These are phyloP conservation scores for Nomada lathburiana DNA, from an alignment of 2,888 invertebrate genomes.

Conservation along the genomic window DNA sequence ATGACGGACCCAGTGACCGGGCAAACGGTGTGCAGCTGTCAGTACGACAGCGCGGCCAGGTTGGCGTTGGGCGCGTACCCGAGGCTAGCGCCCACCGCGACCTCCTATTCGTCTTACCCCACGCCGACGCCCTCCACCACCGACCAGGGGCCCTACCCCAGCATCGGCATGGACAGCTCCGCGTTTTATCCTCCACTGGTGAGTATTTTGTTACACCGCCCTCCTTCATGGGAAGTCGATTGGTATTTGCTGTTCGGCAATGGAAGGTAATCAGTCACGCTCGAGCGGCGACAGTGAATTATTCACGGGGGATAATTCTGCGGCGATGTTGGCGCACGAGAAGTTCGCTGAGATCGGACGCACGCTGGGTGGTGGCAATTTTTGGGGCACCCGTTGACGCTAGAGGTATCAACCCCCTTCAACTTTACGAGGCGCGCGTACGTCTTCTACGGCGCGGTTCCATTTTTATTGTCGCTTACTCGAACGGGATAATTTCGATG, in stretches of 20 bases:
- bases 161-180: constrained; percentile 96
- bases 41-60: constrained; percentile 94
- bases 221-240: neutral
- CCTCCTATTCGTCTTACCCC: constrained; percentile 92
- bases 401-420: too few species aligned
- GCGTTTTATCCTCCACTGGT: constrained; percentile 98
- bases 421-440: too few species aligned
- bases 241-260: neutral
- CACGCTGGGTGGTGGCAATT: too few species aligned
- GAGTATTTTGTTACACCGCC: constrained; percentile 85
- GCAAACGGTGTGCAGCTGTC: constrained; percentile 97
- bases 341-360: neutral
- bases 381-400: too few species aligned
- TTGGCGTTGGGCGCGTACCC: constrained; percentile 93
- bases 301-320: constrained; percentile 27
- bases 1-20: constrained; percentile 97
- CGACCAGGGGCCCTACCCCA: constrained; percentile 96
- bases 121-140: constrained; percentile 95
- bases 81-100: constrained; percentile 89
- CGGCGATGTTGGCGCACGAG: neutral
- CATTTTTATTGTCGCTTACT: too few species aligned
- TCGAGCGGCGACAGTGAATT: constrained; percentile 23
- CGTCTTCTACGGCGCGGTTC: too few species aligned
- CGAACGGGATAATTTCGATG: too few species aligned
- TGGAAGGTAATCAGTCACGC: constrained; percentile 12